Evolutionary conservation across 2,113 vertebrate genomes (phyloP), one percentile per base, ranked within the genome.

Genomic region (Scytalopus superciliaris): DNA sequence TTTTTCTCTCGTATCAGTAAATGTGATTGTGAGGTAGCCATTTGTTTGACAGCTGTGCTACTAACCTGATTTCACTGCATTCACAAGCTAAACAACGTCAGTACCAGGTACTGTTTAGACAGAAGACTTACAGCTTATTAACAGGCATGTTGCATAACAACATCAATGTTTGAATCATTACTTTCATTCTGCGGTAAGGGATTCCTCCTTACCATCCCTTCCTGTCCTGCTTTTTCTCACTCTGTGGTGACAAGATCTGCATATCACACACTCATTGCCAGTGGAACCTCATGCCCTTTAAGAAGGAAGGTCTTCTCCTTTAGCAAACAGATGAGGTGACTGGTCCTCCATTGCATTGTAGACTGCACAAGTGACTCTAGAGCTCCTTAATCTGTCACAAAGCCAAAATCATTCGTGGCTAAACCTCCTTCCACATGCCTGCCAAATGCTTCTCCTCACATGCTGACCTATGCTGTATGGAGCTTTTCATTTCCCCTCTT

Each of bases 141-240:
- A 37, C 7, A 40, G 4, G 66, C 0, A 0, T 57, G 7, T 21
- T 69, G 25, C 24, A 19, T 31, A n/a, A 6, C 15, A 30, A 44
- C 0, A 0, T 8, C 57, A 19, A 7, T 14, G 4, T 73, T 75
- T 14, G 37, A 69, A 67, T 8, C 40, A 21, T 23, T 66, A 12
- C 23, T n/a, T 55, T 56, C 49, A 12, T 25, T 62, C n/a, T 66
- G 37, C 66, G 8, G 13, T 12, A 69, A 74, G 31, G 5, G 8
- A 35, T 30, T 81, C 25, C n/a, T 74, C 31, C 18, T 64, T 47
- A 16, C 55, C 28, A 83, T 28, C 18, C 45, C 14, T 76, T 72
- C 39, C n/a, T 78, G 47, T 66, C 23, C 64, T 56, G 22, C 24
- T 85, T 24, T 77, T 75, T 75, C 60, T 82, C 56, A 50, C 23